A percentile compares a stretch with the other conserved stretches of the same genome.
phyloP scores from a whole-genome alignment of 2,797 vertebrate species.

The Manis pentadactyla region DNA sequence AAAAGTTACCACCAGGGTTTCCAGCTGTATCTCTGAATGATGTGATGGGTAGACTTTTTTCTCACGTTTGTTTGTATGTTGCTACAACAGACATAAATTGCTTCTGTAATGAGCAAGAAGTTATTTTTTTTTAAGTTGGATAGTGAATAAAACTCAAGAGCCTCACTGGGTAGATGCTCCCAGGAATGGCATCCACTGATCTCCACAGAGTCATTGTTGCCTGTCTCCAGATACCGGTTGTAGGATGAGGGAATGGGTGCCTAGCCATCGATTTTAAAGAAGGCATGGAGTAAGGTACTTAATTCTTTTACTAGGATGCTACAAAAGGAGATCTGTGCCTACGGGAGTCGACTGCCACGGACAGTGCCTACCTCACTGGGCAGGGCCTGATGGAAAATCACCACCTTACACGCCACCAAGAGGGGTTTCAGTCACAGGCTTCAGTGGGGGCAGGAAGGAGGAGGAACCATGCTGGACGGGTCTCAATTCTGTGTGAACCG shows the following conservation, averaged over 20 bases:
- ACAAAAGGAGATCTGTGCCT: background rate
- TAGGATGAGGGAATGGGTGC: background rate
- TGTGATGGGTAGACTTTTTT: background rate
- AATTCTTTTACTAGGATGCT: too few species aligned
- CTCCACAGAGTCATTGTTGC: background rate
- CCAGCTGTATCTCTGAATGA: background rate
- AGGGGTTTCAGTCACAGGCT: too few species aligned
- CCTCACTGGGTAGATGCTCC: background rate
- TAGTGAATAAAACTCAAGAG: background rate
- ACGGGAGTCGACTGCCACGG: too few species aligned
- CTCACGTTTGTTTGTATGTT: background rate
- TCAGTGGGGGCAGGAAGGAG: too few species aligned
- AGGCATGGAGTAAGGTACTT: too few species aligned
- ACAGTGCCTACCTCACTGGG: too few species aligned
- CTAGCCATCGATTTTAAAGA: background rate
- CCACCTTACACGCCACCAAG: too few species aligned
- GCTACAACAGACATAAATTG: background rate
- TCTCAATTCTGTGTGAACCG: too few species aligned
- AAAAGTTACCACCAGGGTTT: background rate
- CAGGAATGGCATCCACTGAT: background rate
- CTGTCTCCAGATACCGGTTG: background rate
- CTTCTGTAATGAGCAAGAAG: background rate
- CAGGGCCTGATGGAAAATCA: too few species aligned
- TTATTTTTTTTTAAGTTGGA: background rate
- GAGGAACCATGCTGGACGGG: too few species aligned